Conservation (phyloP, 2,113 vertebrate genomes). For the Engraulis encrasicolus region DNA sequence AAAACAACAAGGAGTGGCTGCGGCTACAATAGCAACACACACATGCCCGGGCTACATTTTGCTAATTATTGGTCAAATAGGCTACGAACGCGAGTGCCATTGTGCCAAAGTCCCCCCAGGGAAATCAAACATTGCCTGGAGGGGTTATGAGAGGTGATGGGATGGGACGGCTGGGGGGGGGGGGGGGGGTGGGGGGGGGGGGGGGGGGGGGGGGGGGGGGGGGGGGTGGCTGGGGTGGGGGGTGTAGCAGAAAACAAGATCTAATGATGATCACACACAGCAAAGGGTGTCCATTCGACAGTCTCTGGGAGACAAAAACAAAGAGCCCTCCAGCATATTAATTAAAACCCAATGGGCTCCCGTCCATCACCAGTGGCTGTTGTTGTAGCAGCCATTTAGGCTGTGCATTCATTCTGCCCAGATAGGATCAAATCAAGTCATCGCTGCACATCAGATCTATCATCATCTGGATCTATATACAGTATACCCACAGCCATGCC, state of each 20-base stretch:
- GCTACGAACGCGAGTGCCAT: not conserved
- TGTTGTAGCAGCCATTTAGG: too few relatives aligned
- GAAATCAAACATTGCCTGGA: not conserved
- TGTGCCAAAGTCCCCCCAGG: not conserved
- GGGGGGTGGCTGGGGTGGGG: not conserved
- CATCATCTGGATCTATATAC: not conserved
- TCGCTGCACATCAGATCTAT: not conserved
- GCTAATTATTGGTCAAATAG: not conserved
- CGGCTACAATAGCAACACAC: too few relatives aligned
- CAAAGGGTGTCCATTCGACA: not conserved
- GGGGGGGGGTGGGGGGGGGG: too few relatives aligned
- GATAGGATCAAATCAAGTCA: conserved; percentile 6
- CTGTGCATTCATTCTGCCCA: not conserved
- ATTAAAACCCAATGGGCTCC: not conserved
- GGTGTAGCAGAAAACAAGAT: not conserved
- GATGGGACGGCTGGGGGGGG: too few relatives aligned
- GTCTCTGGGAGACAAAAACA: not conserved
- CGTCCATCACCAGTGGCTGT: not conserved
- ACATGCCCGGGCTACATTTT: not conserved
- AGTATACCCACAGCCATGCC: too few relatives aligned
- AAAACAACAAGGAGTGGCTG: too few relatives aligned
- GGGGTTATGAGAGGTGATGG: too few relatives aligned
- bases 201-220: too few relatives aligned
- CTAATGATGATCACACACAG: not conserved
- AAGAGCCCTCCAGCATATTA: not conserved